Conservation (phyloP, 2,888 invertebrate genomes). For the Linnaemya tessellans region DNA sequence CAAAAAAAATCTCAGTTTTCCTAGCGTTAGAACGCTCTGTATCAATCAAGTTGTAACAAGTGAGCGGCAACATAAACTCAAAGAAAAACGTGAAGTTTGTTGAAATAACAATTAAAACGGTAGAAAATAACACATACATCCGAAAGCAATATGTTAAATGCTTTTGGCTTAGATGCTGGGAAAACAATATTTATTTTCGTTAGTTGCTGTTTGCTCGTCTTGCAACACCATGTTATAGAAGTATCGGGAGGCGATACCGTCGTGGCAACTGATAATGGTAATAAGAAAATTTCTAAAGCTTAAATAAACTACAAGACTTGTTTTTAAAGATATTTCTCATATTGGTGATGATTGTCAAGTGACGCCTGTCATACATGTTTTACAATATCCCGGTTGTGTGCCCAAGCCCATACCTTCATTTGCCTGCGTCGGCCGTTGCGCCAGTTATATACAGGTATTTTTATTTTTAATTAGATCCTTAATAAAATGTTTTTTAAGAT, state of each 20-base stretch:
- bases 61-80: not conserved
- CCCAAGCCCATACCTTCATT: conserved; percentile 97
- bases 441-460: conserved; percentile 84
- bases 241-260: conserved; percentile 72
- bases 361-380: conserved; percentile 94
- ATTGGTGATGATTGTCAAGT: conserved; percentile 92
- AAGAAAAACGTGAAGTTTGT: not conserved
- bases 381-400: conserved; percentile 95
- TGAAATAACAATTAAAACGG: not conserved
- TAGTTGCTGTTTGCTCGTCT: conserved; percentile 12
- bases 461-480: no score
- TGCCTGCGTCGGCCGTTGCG: conserved; percentile 96
- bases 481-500: no score
- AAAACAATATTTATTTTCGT: conserved; percentile 15
- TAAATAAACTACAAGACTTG: not conserved
- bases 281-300: conserved; percentile 13
- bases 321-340: conserved; percentile 78
- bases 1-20: conserved; percentile 37
- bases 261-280: conserved; percentile 77
- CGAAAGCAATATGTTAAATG: conserved; percentile 41
- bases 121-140: not conserved
- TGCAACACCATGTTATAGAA: conserved; percentile 14
- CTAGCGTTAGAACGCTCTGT: not conserved
- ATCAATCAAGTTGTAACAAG: not conserved
- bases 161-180: conserved; percentile 35